These are phyloP conservation scores for Tanypteryx hageni DNA, from an alignment of 2,888 invertebrate genomes.

Conservation along the genomic window DNA sequence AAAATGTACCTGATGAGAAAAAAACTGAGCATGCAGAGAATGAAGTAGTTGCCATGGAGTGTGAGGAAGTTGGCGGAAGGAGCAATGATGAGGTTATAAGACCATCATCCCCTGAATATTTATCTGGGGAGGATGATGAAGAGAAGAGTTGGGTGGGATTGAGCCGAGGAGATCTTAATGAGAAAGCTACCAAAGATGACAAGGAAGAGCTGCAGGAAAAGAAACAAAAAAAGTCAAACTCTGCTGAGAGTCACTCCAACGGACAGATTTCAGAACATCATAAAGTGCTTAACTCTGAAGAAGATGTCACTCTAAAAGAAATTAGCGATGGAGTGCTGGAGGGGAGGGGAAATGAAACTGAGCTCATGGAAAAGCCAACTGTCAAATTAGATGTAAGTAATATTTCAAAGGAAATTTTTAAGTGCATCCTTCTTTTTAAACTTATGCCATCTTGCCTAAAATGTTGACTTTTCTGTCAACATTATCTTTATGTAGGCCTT, in stretches of 20 bases:
- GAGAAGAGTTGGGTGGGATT: not conserved
- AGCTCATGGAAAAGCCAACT: no score
- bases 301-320: not conserved
- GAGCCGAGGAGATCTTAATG: not conserved
- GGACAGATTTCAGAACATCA: not conserved
- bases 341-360: not conserved
- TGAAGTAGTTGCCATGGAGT: not conserved
- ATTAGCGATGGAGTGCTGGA: not conserved
- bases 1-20: not conserved
- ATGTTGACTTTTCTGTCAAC: no score
- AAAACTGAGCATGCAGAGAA: not conserved
- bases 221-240: not conserved
- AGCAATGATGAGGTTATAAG: not conserved
- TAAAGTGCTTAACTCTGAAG: not conserved
- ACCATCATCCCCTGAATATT: constrained; percentile 41
- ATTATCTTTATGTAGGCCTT: no score
- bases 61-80: not conserved
- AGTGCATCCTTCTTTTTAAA: no score
- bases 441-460: no score
- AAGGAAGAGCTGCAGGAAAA: not conserved
- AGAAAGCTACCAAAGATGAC: not conserved
- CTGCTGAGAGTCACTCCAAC: not conserved
- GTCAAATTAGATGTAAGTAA: no score
- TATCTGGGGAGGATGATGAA: constrained; percentile 26
- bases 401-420: no score